Evolutionary conservation across 2,888 invertebrate species (phyloP), one percentile per base, ranked within the genome.

Genomic region (Andrena camellia): DNA sequence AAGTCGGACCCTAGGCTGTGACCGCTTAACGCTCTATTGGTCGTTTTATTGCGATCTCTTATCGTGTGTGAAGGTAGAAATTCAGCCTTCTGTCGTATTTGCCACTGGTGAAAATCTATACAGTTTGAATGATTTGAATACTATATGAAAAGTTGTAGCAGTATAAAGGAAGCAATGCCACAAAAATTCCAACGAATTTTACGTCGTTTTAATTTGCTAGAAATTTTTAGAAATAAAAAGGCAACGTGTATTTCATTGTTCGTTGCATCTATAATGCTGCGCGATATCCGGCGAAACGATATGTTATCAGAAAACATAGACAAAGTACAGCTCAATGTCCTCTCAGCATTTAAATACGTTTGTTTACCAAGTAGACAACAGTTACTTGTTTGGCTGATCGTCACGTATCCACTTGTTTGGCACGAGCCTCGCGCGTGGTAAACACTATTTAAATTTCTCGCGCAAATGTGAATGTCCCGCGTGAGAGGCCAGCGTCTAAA

Each of bases 371-470:
- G 64, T 42, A 50, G 60, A 73, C 79, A 79, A 80, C 62, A 72
- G 72, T 72, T 70, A 59, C 71, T 74, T 64, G 57, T 84, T 79
- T 76, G 69, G 54, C 62, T 57, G 64, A 52, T 60, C 26, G 63
- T 84, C 66, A 66, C 66, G 67, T 71, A 62, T 74, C 75, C 72
- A 78, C 78, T 83, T 73, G 83, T 78, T 78, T 13, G 68, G 31
- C 35, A 66, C 64, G 33, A 83, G 59, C 42, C 75, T 75, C 69
- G 57, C 83, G 62, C 63, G 78, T 62, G 69, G 70, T 75, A 83
- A 84, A 78, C 84, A 84, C 67, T 54, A 64, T 84, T 84, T 71
- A 76, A 70, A 80, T 77, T 8, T 54, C 48, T 70, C 76, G 63
- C n/a, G 73, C 57, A 35, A 67, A 60, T 20, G 73, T 26, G 66